phyloP scores from a whole-genome alignment of 2,797 vertebrate species.

The Alectoris magna region DNA sequence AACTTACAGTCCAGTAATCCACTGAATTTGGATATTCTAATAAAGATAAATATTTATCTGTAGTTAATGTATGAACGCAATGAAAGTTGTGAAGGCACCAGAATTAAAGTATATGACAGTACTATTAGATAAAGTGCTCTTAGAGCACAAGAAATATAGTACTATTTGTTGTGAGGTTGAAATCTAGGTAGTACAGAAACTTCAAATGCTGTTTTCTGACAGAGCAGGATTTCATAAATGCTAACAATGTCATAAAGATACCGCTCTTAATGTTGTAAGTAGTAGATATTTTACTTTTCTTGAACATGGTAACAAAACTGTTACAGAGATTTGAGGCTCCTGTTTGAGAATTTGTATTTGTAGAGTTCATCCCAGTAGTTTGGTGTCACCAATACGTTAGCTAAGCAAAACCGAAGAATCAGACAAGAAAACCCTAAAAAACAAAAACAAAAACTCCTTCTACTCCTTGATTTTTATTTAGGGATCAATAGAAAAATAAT shows the following conservation, averaged over 20 bases:
- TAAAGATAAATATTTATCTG: neutral
- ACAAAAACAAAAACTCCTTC: neutral
- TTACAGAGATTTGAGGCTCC: neutral
- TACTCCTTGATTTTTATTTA: neutral
- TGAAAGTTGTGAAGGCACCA: neutral
- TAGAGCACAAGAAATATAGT: fast-evolving
- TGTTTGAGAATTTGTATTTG: neutral
- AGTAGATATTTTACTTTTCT: neutral
- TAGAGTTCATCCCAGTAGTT: neutral
- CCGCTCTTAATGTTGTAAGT: neutral
- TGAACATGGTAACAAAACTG: neutral
- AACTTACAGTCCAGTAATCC: neutral
- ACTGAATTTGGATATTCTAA: neutral
- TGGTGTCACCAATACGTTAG: neutral
- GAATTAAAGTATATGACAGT: neutral
- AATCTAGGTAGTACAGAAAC: neutral
- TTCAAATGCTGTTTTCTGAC: neutral
- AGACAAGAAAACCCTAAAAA: neutral
- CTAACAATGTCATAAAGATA: neutral
- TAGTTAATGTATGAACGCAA: neutral
- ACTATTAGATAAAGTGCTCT: neutral
- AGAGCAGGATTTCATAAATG: neutral
- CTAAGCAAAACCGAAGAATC: neutral
- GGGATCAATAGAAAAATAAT: neutral
- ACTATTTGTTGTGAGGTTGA: neutral